Base-by-base conservation (phyloP, 2,888 invertebrate species). In the Ceratothoa steindachneri region DNA sequence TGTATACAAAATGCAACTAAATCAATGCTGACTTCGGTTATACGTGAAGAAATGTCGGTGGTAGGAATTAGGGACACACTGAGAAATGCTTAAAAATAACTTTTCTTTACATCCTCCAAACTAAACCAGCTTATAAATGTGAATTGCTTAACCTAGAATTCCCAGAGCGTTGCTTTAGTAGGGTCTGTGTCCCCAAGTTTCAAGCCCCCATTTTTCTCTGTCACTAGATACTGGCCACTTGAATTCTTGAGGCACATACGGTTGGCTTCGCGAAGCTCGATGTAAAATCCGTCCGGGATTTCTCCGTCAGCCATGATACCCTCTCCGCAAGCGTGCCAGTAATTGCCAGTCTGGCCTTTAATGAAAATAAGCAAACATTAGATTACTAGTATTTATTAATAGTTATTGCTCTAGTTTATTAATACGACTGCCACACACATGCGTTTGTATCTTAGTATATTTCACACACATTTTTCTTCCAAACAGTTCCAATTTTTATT, bases 191-290 rank as follows among this genome's bases (percentile, higher is more conserved):
- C 92, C 71, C 92, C 92, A 80, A 94, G 88, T 83, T 92, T 91
- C 87, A 95, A 91, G 83, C 90, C 90, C 55, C 95, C 95, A 86
- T 95, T 95, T 88, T 95, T 95, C 84, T 91, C 92, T 82, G 95
- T 93, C 80, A 91, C 89, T 82, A 95, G 87, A 87, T 95, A 95
- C 83, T 89, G 88, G 29, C 91, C 90, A 82, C 88, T 84, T 0
- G 85, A 83, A 12, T 90, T 89, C 86, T 91, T 93, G 86, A 97
- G 94, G 86, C 93, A 92, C 83, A 97, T 90, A 82, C 93, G 89
- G 80, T 95, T 95, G 30, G 95, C 95, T 85, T 95, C 95, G 81
- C 94, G 90, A 82, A 97, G 88, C 87, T 97, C 96, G 83, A 97
- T 88, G 84, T 91, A 92, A 88, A 97, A 97, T 69, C 93, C 92